These are phyloP conservation scores for Galaxea fascicularis DNA, from an alignment of 92 coral and sea anemone species.

Conservation along the genomic window DNA sequence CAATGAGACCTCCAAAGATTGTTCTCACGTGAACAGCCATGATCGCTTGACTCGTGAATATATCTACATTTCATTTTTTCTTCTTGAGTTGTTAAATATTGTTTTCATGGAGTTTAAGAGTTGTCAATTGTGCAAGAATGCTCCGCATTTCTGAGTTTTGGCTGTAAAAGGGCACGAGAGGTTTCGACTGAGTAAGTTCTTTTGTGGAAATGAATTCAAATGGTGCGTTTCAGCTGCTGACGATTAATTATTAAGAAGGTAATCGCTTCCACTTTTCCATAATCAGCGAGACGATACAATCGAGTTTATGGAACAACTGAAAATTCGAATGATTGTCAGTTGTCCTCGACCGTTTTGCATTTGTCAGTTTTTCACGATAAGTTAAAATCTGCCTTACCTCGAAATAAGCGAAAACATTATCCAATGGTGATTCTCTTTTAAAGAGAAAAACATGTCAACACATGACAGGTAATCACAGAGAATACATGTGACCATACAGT, in stretches of 20 bases:
- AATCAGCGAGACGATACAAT: conserved; percentile 10
- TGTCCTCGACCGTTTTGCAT: background rate
- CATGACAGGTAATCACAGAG: background rate
- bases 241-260: conserved; percentile 35
- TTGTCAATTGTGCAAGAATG: background rate
- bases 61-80: conserved; percentile 36
- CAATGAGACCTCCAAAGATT: conserved; percentile 30
- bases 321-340: background rate
- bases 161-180: background rate
- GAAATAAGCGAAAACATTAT: too few species aligned
- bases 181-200: background rate
- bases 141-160: background rate
- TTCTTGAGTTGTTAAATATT: background rate
- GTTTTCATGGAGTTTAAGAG: background rate
- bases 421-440: too few species aligned
- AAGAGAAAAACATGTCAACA: background rate
- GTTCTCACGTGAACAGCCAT: conserved; percentile 52
- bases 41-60: background rate
- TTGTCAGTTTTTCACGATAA: background rate
- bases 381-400: too few species aligned
- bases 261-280: conserved; percentile 24
- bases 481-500: conserved; percentile 26
- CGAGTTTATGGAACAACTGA: background rate
- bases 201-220: conserved; percentile 5
- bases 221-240: conserved; percentile 24